These are phyloP conservation scores for Cepaea nemoralis DNA, from an alignment of 1,140 invertebrate species.

Conservation along the genomic window DNA sequence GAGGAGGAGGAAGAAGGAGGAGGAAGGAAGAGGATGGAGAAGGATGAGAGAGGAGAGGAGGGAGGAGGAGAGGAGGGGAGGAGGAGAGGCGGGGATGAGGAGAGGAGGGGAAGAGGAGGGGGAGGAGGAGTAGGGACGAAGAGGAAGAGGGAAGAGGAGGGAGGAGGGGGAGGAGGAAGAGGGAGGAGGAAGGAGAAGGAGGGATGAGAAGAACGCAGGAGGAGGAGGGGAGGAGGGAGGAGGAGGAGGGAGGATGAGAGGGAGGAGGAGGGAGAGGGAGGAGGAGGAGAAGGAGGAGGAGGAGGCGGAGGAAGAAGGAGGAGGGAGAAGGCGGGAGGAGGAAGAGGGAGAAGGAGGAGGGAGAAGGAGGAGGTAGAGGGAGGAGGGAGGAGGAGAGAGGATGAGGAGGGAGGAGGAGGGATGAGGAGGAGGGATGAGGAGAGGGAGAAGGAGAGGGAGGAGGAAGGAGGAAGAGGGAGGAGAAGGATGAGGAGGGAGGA, in stretches of 20 bases:
- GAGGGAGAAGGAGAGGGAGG: no score
- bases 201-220: background rate
- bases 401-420: no score
- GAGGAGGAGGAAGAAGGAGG: no score
- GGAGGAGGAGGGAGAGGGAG: background rate
- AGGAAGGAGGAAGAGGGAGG: no score
- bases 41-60: background rate
- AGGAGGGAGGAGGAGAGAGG: no score
- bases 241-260: slow-evolving; percentile 7
- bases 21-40: background rate
- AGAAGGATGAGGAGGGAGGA: no score
- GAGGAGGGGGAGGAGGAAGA: background rate
- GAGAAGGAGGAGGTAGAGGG: no score
- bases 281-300: background rate
- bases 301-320: background rate
- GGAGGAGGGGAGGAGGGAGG: no score
- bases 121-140: background rate
- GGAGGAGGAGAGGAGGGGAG: background rate
- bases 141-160: background rate
- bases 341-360: no score
- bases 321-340: background rate
- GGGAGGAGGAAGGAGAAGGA: no score
- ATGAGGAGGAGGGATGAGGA: no score
- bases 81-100: background rate
- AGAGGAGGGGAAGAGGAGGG: background rate